phyloP scores from a whole-genome alignment of 92 coral and sea anemone genomes.

The Phymanthus crucifer region DNA sequence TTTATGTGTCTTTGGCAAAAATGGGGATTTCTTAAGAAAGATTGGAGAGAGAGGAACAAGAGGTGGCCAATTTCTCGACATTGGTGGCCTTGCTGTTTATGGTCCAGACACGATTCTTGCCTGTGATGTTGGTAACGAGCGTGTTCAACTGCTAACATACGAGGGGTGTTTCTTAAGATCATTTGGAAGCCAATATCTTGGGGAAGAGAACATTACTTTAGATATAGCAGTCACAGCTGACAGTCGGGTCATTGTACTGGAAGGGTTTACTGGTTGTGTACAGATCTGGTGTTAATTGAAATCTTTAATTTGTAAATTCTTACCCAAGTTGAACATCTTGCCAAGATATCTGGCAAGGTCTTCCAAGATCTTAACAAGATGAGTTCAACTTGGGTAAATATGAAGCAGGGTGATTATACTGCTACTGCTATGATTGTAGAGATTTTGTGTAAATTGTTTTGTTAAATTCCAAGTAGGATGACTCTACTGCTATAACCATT shows the following conservation, averaged over 20 bases:
- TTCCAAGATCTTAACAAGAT: too few relatives aligned
- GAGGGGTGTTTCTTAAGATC: conserved; percentile 1
- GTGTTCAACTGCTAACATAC: conserved; percentile 3
- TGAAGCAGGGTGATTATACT: too few relatives aligned
- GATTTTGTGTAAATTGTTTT: too few relatives aligned
- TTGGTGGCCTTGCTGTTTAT: conserved; percentile 41
- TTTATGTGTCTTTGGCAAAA: conserved; percentile 2
- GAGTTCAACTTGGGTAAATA: too few relatives aligned
- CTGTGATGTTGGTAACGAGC: conserved; percentile 12
- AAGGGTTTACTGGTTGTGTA: not conserved
- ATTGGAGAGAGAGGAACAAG: conserved; percentile 3
- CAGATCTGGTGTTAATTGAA: not conserved
- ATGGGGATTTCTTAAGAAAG: conserved; percentile 8
- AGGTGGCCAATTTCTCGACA: not conserved
- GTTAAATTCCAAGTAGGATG: too few relatives aligned
- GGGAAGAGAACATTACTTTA: not conserved
- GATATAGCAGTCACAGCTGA: not conserved
- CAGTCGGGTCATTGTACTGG: not conserved
- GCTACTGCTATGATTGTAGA: too few relatives aligned
- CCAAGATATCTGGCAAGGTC: too few relatives aligned
- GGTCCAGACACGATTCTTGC: conserved; percentile 35
- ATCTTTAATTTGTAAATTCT: too few relatives aligned
- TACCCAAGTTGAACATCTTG: not conserved
- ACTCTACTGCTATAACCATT: too few relatives aligned
- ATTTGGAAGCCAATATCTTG: conserved; percentile 2